Conservation (phyloP, 2,797 vertebrate genomes). For the Tolypeutes matacus region DNA sequence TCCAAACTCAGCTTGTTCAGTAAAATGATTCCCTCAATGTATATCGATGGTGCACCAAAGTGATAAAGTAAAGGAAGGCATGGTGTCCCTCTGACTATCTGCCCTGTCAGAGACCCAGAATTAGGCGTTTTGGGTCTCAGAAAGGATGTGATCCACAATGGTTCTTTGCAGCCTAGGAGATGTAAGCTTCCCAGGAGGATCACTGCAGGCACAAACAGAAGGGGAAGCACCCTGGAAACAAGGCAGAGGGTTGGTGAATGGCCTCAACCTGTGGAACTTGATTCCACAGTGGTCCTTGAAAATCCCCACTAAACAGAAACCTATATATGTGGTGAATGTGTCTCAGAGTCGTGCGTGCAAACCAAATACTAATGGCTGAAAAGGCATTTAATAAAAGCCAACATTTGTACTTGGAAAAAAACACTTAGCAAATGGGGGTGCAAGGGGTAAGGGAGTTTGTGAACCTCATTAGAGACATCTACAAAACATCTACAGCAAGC, state of each 20-base stretch:
- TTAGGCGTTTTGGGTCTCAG: too few relatives aligned
- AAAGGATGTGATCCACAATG: background rate
- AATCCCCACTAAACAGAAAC: background rate
- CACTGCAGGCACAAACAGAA: background rate
- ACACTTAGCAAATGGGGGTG: background rate
- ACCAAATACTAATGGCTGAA: background rate
- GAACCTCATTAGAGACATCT: background rate
- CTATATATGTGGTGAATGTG: rapidly evolving
- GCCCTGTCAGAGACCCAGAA: background rate
- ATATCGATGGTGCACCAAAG: background rate
- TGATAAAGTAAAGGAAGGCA: background rate
- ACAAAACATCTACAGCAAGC: background rate
- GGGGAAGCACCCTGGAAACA: too few relatives aligned
- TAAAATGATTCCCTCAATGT: background rate
- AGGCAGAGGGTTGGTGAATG: too few relatives aligned
- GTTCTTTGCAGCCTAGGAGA: background rate
- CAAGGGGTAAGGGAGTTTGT: too few relatives aligned
- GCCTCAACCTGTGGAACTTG: too few relatives aligned
- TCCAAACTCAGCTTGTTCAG: background rate
- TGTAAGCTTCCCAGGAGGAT: background rate
- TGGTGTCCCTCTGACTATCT: background rate
- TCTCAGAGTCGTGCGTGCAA: background rate
- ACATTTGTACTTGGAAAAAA: background rate
- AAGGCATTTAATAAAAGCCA: background rate
- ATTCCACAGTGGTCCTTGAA: too few relatives aligned